Percentiles rank a stretch among this genome's conserved stretches.
Evolutionary conservation across 2,888 invertebrate genomes (phyloP).

Genomic region (Melanophora roralis): DNA sequence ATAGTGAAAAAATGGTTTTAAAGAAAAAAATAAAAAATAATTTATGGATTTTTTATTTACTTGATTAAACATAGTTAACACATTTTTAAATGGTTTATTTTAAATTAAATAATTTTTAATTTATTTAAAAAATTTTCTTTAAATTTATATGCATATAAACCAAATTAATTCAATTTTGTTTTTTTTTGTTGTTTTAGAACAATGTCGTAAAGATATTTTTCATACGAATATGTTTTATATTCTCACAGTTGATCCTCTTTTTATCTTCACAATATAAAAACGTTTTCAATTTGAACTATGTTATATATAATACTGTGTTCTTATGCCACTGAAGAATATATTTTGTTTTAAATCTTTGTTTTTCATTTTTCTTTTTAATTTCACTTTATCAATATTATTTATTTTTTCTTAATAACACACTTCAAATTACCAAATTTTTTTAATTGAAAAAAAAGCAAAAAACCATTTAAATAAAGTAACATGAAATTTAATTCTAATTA

Average conservation of each 20-base stretch:
- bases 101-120: too few species aligned
- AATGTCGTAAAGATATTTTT: too few species aligned
- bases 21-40: background rate
- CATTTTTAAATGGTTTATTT: background rate
- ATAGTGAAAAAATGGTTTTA: slow-evolving; percentile 1
- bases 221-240: background rate
- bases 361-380: slow-evolving; percentile 4
- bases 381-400: background rate
- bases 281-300: background rate
- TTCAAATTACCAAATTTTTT: background rate
- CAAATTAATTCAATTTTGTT: too few species aligned
- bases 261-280: background rate
- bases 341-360: background rate
- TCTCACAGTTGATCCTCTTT: background rate
- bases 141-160: background rate
- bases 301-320: background rate
- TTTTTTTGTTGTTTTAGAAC: too few species aligned
- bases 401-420: background rate
- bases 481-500: slow-evolving; percentile 12
- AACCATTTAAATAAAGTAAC: background rate
- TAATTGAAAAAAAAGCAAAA: background rate
- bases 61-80: background rate
- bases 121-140: background rate
- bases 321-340: background rate
- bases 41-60: background rate